phyloP scores from a whole-genome alignment of 2,113 vertebrate genomes.

The Arizona elegans region DNA sequence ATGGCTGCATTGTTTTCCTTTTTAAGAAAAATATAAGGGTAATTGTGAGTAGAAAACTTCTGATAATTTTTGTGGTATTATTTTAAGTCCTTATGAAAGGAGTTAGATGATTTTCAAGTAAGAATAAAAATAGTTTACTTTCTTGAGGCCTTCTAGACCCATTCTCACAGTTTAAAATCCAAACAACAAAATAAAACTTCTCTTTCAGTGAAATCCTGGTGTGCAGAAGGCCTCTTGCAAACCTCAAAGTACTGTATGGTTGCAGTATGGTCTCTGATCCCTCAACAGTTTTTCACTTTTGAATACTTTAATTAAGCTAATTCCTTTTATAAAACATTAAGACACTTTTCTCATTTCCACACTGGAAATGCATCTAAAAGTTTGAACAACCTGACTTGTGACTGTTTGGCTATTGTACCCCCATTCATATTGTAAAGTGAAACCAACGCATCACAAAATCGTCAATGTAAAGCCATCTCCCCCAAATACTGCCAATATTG shows the following conservation, averaged over 20 bases:
- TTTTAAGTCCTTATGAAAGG: neutral
- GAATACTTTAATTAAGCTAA: neutral
- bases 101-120: neutral
- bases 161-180: neutral
- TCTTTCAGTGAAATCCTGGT: neutral
- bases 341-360: neutral
- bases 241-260: neutral
- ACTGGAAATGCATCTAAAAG: neutral
- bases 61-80: neutral
- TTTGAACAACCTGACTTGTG: neutral
- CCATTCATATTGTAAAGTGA: neutral
- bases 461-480: neutral
- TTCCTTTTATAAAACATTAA: neutral
- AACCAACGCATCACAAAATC: neutral
- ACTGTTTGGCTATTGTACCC: neutral
- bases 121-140: neutral
- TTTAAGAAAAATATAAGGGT: neutral
- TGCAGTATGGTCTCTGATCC: neutral
- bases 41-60: neutral
- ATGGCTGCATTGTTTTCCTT: neutral
- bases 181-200: neutral
- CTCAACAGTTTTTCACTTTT: neutral
- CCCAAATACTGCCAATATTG: neutral
- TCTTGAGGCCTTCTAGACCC: neutral
- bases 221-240: neutral